A percentile compares a stretch with the other conserved stretches of the same genome.
Evolutionary conservation across 2,888 invertebrate species (phyloP).

Genomic region (Idaea straminata): DNA sequence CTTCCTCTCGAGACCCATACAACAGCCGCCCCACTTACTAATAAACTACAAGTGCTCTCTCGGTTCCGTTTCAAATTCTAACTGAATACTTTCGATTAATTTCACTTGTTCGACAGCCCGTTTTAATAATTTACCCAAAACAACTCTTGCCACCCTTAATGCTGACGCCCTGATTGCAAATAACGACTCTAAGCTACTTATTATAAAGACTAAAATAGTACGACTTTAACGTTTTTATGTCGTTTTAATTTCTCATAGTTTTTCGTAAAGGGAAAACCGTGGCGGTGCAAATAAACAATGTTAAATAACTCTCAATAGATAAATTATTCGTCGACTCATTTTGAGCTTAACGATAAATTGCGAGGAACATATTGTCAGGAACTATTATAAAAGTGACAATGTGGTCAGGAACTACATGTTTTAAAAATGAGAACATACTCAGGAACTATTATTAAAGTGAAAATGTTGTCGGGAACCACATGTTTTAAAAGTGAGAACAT

Average conservation of each 20-base stretch:
- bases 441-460: no score
- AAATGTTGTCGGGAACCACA: no score
- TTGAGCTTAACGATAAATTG: no score
- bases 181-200: conserved; percentile 33
- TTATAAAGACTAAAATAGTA: conserved; percentile 37
- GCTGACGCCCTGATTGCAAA: conserved; percentile 30
- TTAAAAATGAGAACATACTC: no score
- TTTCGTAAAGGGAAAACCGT: conserved; percentile 40
- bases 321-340: conserved; percentile 52
- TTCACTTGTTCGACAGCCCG: conserved; percentile 60
- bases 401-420: no score
- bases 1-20: conserved; percentile 11
- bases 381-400: no score
- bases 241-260: conserved; percentile 33
- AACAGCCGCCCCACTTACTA: conserved; percentile 31
- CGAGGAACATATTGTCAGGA: neutral
- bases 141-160: conserved; percentile 37
- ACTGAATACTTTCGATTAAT: conserved; percentile 67
- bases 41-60: conserved; percentile 43
- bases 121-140: conserved; percentile 62
- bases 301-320: conserved; percentile 58
- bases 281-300: conserved; percentile 57
- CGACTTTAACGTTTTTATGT: conserved; percentile 30
- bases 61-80: conserved; percentile 52
- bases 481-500: no score